Evolutionary conservation across 2,113 vertebrate species (phyloP).

Genomic region (Ivindomyrus marchei): DNA sequence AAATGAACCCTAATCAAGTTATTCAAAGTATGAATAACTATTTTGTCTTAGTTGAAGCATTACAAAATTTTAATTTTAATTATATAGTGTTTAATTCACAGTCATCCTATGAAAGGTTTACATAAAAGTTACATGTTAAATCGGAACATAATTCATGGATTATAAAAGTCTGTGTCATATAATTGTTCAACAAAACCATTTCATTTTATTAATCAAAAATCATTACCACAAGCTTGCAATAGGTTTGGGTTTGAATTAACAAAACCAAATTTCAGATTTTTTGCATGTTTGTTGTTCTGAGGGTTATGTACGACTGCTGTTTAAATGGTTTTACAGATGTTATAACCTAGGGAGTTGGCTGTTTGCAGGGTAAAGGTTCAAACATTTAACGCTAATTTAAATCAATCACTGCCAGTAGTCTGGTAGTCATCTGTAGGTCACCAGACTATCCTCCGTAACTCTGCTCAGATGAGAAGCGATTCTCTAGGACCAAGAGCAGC

Average conservation of each 20-base stretch:
- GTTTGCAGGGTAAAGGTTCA: background rate
- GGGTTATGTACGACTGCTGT: background rate
- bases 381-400: background rate
- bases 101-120: background rate
- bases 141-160: background rate
- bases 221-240: background rate
- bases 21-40: background rate
- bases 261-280: constrained; percentile 2
- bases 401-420: background rate
- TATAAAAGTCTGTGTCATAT: background rate
- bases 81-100: background rate
- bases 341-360: background rate
- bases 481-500: background rate
- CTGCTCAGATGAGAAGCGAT: background rate
- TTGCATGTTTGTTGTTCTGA: background rate
- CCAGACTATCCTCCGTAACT: background rate
- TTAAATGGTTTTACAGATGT: background rate
- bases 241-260: background rate
- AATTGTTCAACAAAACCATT: background rate
- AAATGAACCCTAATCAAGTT: background rate
- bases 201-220: background rate
- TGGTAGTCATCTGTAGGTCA: background rate
- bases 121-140: background rate
- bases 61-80: background rate
- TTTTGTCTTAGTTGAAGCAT: background rate